Conservation (phyloP, 2,888 invertebrate genomes). For the Pachymerium ferrugineum region DNA sequence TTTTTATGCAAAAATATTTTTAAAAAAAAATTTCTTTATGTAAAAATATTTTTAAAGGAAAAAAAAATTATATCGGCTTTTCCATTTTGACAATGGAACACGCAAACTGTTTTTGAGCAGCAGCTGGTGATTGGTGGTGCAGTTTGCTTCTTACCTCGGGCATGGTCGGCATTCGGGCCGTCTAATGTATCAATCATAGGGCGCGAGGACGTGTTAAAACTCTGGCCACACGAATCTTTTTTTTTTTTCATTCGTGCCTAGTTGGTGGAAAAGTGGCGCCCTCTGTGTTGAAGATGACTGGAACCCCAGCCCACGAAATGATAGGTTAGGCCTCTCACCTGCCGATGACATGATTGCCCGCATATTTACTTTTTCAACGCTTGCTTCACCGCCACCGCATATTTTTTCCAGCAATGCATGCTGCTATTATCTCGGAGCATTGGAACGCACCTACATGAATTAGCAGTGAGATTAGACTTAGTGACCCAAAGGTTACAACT, state of each 20-base stretch:
- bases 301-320: not conserved
- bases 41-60: too few relatives aligned
- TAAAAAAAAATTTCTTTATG: too few relatives aligned
- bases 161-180: not conserved
- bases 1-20: too few relatives aligned
- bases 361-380: constrained; percentile 1
- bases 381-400: not conserved
- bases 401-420: not conserved
- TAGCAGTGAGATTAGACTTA: too few relatives aligned
- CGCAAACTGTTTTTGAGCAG: not conserved
- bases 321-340: constrained; percentile 21
- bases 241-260: not conserved
- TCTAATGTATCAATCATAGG: constrained; percentile 15
- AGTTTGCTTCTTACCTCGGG: not conserved
- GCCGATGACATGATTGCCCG: constrained; percentile 10
- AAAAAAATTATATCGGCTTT: too few relatives aligned
- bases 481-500: too few relatives aligned
- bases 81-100: not conserved
- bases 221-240: not conserved
- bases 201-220: constrained; percentile 6
- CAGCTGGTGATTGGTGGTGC: not conserved
- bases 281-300: not conserved
- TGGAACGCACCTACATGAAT: too few relatives aligned
- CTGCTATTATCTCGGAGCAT: too few relatives aligned
- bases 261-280: constrained; percentile 14